Conservation (phyloP, 37 sponge, comb jelly and placozoan genomes). For the Chondrilla cf. caribensis region DNA sequence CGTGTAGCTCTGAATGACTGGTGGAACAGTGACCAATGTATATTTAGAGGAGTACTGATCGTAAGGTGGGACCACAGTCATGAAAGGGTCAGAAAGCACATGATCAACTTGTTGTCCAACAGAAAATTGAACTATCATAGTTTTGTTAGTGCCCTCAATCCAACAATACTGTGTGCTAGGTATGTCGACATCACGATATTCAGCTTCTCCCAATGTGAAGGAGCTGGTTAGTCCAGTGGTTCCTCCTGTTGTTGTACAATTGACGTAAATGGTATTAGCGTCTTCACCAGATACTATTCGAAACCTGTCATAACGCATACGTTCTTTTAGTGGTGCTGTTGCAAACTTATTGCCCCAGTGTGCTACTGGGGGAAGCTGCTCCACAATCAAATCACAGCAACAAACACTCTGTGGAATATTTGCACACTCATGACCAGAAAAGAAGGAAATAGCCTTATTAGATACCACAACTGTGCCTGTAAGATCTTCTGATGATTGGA, state of each 20-base stretch:
- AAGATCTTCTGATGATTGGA: background rate
- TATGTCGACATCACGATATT: conserved; percentile 23
- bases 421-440: conserved; percentile 34
- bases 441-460: conserved; percentile 38
- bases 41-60: background rate
- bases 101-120: conserved; percentile 13
- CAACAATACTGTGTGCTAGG: conserved; percentile 14
- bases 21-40: background rate
- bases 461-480: conserved; percentile 43
- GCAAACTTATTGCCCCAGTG: conserved; percentile 59
- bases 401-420: conserved; percentile 4
- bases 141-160: conserved; percentile 38
- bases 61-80: conserved; percentile 41
- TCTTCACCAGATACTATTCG: conserved; percentile 28
- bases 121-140: conserved; percentile 45
- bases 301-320: conserved; percentile 22
- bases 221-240: background rate
- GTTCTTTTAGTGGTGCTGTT: conserved; percentile 27
- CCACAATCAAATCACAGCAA: conserved; percentile 54
- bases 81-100: conserved; percentile 53
- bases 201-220: conserved; percentile 10
- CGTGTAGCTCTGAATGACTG: background rate
- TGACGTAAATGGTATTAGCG: conserved; percentile 34
- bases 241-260: conserved; percentile 2
- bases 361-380: conserved; percentile 57